Conservation (phyloP, 2,797 vertebrate species). For the Otus scops region DNA sequence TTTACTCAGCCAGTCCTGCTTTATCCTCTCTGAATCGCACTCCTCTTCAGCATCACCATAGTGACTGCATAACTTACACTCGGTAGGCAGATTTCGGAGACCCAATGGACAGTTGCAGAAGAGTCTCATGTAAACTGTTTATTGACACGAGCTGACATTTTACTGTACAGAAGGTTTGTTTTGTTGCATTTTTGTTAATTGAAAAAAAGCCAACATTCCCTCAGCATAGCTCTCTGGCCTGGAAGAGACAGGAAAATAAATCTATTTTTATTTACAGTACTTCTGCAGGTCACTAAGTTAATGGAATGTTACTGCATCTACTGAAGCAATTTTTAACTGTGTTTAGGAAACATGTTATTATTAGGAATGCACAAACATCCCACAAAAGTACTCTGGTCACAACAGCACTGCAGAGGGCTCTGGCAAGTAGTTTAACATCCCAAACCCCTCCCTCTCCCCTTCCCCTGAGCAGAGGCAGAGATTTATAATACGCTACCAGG, state of each 20-base stretch:
- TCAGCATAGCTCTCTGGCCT: neutral
- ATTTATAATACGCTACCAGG: neutral
- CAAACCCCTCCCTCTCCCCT: neutral
- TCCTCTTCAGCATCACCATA: neutral
- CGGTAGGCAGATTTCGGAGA: neutral
- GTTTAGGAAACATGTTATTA: conserved; percentile 33
- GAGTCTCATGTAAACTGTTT: neutral
- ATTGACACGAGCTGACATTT: neutral
- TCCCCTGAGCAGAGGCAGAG: neutral
- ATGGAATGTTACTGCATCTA: neutral
- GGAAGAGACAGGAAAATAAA: neutral
- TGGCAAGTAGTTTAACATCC: neutral
- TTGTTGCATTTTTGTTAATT: neutral
- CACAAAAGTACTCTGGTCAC: neutral
- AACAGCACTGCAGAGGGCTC: neutral
- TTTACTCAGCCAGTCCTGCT: neutral
- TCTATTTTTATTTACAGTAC: conserved; percentile 20
- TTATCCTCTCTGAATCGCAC: neutral
- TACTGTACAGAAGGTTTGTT: neutral
- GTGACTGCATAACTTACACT: neutral
- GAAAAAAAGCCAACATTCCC: neutral
- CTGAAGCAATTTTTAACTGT: neutral
- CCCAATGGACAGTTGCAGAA: neutral
- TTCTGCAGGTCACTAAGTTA: conserved; percentile 17
- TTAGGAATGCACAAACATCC: neutral